Evolutionary conservation across 2,113 vertebrate species (phyloP).

Genomic region (Rostratula benghalensis): DNA sequence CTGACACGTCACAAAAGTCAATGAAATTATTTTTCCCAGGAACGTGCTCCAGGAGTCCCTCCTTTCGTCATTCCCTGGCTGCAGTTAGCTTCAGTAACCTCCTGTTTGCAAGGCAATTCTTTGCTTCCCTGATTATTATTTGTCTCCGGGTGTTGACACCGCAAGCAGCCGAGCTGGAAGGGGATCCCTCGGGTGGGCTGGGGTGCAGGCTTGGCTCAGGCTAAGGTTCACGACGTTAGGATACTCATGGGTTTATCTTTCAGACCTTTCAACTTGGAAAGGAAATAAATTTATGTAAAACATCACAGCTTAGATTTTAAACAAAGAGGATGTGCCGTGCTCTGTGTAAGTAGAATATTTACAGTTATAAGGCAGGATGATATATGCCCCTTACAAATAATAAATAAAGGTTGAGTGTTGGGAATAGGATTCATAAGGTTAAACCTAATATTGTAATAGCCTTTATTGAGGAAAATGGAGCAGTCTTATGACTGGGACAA

Average conservation of each 20-base stretch:
- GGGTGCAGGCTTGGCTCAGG: background rate
- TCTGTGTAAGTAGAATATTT: constrained; percentile 48
- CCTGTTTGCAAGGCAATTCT: background rate
- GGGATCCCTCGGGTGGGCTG: background rate
- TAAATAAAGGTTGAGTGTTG: constrained; percentile 62
- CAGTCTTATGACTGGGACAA: background rate
- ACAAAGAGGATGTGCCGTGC: constrained; percentile 49
- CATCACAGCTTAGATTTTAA: constrained; percentile 47
- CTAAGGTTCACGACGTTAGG: background rate
- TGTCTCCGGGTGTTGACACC: background rate
- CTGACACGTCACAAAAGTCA: background rate
- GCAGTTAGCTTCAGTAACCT: background rate
- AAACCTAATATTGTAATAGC: background rate
- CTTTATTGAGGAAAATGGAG: constrained; percentile 17
- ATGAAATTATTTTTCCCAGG: background rate
- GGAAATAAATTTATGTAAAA: constrained; percentile 44
- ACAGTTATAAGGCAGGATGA: constrained; percentile 59
- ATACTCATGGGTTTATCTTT: background rate
- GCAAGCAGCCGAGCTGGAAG: background rate
- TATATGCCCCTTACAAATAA: constrained; percentile 48
- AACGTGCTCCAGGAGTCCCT: background rate
- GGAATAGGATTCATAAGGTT: constrained; percentile 39
- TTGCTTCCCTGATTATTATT: background rate
- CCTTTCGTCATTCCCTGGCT: background rate
- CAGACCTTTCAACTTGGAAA: constrained; percentile 22